Evolutionary conservation across 2,888 invertebrate genomes (phyloP), one percentile per base, ranked within the genome.

Genomic region (Calameuta filiformis): DNA sequence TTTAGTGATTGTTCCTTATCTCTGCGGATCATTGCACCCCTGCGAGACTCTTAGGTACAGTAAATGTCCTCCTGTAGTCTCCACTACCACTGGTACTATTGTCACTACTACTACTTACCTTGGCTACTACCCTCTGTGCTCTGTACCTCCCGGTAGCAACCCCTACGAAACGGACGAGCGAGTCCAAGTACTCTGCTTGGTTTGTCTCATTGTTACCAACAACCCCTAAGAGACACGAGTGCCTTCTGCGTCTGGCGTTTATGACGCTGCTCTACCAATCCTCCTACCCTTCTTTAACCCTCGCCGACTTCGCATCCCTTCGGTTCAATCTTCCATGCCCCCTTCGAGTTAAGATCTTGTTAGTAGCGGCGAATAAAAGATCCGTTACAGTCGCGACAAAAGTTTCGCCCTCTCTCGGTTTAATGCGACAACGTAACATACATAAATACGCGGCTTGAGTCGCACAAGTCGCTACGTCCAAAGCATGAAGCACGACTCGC

Each of bases 191-290:
- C 82, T 78, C 73, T 81, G 79, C 85, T 85, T 78, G 83, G 87
- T 86, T 88, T 86, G 87, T 85, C 88, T 89, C 89, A 89, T 88
- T 90, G 90, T 90, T 89, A 86, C 85, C 85, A 86, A 88, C 87
- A 87, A 86, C 85, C 83, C 87, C 85, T 83, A 79, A 79, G 75
- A 85, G 82, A 82, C 81, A 82, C 80, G 81, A 83, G 81, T 84
- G 82, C 83, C 85, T 87, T 83, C 87, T 88, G 88, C 84, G 86
- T 82, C 84, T 87, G 89, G 87, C 89, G 85, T 91, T 91, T 91
- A 90, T 87, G 88, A 87, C 86, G 87, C 83, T 82, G 83, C 82
- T 85, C 75, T 34, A 75, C 40, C 69, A 40, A 56, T 56, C 56
- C 56, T 56, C 56, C 56, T 56, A 56, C 56, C 56, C 56, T 56